phyloP scores from a whole-genome alignment of 2,113 vertebrate genomes.

The Sturnira hondurensis region DNA sequence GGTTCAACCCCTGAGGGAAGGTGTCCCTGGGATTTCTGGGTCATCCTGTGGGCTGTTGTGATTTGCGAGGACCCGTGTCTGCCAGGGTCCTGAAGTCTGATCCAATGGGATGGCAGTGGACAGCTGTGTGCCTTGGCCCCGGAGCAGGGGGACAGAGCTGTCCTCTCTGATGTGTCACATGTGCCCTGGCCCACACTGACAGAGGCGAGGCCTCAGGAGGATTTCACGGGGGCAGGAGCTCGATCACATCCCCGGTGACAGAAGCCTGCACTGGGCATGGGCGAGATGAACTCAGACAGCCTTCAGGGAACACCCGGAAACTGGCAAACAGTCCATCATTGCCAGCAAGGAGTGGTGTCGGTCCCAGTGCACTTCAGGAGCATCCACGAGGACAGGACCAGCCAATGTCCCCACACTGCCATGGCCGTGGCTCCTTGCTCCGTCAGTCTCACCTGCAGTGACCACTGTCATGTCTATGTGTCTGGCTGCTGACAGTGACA shows the following conservation, averaged over 20 bases:
- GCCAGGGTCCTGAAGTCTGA: background rate
- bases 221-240: no score
- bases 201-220: background rate
- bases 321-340: background rate
- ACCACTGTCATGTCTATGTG: background rate
- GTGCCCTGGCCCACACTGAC: background rate
- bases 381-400: background rate
- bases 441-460: background rate
- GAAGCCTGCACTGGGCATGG: background rate
- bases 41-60: background rate
- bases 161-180: background rate
- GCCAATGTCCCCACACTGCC: no score
- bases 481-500: background rate
- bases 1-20: background rate
- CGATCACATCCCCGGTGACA: no score
- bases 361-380: background rate
- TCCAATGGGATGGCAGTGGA: rapidly evolving
- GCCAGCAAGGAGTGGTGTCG: background rate
- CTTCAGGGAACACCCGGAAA: background rate
- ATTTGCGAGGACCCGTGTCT: background rate
- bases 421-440: background rate
- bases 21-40: background rate
- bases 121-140: background rate
- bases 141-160: background rate
- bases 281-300: background rate